Base-by-base conservation (phyloP, 2,113 vertebrate species). In the Ardeotis arabs region DNA sequence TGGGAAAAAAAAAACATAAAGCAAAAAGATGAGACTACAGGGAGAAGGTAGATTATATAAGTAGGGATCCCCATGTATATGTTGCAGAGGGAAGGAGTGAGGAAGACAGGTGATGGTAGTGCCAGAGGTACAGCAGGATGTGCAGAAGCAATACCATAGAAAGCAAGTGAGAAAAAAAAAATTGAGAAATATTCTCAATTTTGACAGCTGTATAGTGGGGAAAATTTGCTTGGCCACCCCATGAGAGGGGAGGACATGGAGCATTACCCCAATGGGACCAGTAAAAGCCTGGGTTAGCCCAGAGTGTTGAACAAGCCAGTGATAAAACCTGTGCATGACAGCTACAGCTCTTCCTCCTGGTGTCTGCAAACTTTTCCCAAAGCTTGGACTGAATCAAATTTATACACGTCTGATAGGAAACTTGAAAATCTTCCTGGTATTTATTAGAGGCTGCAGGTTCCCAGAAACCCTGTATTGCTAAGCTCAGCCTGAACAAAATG, bases 351-450 rank as follows among this genome's bases (percentile, higher is more conserved):
- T 85, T 85, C 24, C 24, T 89, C 35, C 12, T 59, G 24, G 8
- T 68, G 19, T 49, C 37, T 66, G 72, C 49, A 82, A 85, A 37
- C 25, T 87, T 74, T 41, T 29, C 35, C 29, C 53, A 73, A 64
- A 66, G 10, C 31, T 82, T 84, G 56, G 49, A 35, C 37, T n/a
- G 69, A 87, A 82, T 64, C 23, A 79, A 82, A 85, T 79, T 82
- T 91, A 62, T 79, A 37, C 1, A 5, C 0, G 0, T 47, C 53
- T 84, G 67, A 85, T 82, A 75, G 53, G 50, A 82, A 89, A 66
- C 58, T 78, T 92, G 56, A 84, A 96, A 92, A 92, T 95, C 62
- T 92, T 94, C 31, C 90, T 96, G 62, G 39, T 66, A 82, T 78
- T 95, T 73, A 79, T 75, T 35, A 86, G 76, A 60, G 92, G 55